Base-by-base conservation (phyloP, 2,888 invertebrate genomes). In the Tricholauxania praeusta region DNA sequence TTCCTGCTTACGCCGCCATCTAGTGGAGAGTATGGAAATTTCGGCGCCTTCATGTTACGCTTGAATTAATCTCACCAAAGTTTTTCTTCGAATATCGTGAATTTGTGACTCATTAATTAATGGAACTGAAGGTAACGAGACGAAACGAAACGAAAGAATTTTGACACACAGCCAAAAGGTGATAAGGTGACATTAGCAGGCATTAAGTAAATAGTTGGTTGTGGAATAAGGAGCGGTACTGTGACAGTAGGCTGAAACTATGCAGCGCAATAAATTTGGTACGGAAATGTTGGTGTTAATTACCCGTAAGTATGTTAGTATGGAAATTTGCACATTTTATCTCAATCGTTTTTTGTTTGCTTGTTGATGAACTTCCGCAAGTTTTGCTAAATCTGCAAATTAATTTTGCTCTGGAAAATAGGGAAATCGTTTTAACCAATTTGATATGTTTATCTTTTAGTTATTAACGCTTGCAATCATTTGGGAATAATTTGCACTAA, bases 31-130 rank as follows among this genome's bases (percentile, higher is more conserved):
- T 10, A 39, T 39, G 39, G 39, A 39, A 57, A 57, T 57, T 57
- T 57, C 22, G 57, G 12, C 57, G 28, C 57, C 57, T 28, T 28
- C 57, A 28, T 57, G 22, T 28, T 57, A 57, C 57, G 57, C 57
- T 57, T 28, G 57, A 57, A 57, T 28, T 57, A 57, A 57, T 28
- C 28, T 17, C 57, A 57, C 22, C 28, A 62, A 63, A 63, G 63
- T 63, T 63, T 39, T 19, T 19, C 39, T 5, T 39, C 39, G 47
- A 39, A 63, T 47, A 15, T 47, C 63, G 63, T 63, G 47, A 63
- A 63, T 63, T 63, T 63, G 63, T 32, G 52, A 66, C 28, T 66
- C 65, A 53, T 66, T 66, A 66, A 66, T 66, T 66, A 66, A 52
- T 53, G 39, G 39, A 39, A 39, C 39, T 39, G 10, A 39, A 39